Conservation (phyloP, 2,113 vertebrate genomes). For the Heterocephalus glaber region DNA sequence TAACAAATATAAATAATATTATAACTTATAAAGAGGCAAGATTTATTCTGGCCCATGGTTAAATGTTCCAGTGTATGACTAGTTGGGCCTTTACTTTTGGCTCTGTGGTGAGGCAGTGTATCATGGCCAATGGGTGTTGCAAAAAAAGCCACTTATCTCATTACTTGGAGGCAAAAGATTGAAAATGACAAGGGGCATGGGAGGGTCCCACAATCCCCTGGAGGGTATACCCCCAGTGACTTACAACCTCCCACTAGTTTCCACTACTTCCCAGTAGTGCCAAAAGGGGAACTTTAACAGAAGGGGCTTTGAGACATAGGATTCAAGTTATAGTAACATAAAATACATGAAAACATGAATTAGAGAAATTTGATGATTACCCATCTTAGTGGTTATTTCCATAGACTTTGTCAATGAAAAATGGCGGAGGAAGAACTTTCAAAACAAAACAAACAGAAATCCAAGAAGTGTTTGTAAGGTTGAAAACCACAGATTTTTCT, state of each 20-base stretch:
- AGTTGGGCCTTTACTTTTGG: neutral
- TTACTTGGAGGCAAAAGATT: neutral
- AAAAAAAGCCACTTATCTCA: neutral
- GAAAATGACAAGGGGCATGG: no score
- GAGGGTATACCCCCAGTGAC: neutral
- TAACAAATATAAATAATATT: neutral
- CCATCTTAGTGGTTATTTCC: constrained; percentile 42
- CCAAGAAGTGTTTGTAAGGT: constrained; percentile 3
- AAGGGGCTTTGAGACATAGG: neutral
- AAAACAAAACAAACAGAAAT: neutral
- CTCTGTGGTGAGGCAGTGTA: neutral
- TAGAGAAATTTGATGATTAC: constrained; percentile 27
- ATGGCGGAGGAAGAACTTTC: neutral
- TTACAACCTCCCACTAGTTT: neutral
- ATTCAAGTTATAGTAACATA: neutral
- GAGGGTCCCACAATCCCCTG: neutral
- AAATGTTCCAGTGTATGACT: neutral
- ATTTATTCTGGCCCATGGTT: neutral
- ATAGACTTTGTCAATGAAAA: constrained; percentile 25
- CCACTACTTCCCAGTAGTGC: neutral
- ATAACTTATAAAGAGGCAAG: neutral
- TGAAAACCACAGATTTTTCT: constrained; percentile 54
- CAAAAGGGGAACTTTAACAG: neutral
- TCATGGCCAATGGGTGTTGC: neutral
- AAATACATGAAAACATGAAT: constrained; percentile 21